Evolutionary conservation across 2,797 vertebrate species (phyloP).

Genomic region (Phrynocephalus forsythii): DNA sequence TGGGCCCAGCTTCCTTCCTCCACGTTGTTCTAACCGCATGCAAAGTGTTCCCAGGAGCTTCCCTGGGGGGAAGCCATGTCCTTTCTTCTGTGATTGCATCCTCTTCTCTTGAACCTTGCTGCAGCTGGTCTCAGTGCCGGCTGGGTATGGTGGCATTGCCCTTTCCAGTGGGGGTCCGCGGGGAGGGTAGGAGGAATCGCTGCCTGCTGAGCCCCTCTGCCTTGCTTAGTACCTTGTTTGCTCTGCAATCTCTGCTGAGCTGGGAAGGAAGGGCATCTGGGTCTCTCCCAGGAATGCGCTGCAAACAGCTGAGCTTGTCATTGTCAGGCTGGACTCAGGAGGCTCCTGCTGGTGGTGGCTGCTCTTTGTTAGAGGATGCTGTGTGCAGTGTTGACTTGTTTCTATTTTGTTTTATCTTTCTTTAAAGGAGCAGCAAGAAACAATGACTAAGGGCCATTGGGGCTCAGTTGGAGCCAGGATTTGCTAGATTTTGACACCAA

Average conservation of each 20-base stretch:
- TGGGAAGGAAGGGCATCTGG: conserved; percentile 23
- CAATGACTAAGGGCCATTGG: not conserved
- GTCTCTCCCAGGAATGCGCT: conserved; percentile 29
- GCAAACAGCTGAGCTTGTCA: conserved; percentile 32
- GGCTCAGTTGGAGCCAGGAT: not conserved
- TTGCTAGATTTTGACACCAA: not conserved
- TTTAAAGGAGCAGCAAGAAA: not conserved
- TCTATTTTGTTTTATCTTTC: not conserved
- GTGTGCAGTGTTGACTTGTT: not conserved
- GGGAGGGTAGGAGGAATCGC: not conserved
- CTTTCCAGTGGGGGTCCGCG: not conserved
- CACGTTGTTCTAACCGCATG: not conserved
- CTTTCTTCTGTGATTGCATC: not conserved
- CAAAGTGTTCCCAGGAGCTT: not conserved
- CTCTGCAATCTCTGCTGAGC: not conserved
- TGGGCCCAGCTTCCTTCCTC: not conserved
- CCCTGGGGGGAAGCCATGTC: not conserved
- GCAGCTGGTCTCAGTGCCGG: not conserved
- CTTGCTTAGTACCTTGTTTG: not conserved
- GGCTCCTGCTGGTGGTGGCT: not conserved
- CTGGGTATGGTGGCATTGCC: not conserved
- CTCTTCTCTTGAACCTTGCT: not conserved
- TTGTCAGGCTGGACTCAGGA: conserved; percentile 9
- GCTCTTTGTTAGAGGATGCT: not conserved
- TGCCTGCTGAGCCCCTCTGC: not conserved